Evolutionary conservation across 92 coral and sea anemone species (phyloP), one percentile per base, ranked within the genome.

Genomic region (Zoanthus sociatus): DNA sequence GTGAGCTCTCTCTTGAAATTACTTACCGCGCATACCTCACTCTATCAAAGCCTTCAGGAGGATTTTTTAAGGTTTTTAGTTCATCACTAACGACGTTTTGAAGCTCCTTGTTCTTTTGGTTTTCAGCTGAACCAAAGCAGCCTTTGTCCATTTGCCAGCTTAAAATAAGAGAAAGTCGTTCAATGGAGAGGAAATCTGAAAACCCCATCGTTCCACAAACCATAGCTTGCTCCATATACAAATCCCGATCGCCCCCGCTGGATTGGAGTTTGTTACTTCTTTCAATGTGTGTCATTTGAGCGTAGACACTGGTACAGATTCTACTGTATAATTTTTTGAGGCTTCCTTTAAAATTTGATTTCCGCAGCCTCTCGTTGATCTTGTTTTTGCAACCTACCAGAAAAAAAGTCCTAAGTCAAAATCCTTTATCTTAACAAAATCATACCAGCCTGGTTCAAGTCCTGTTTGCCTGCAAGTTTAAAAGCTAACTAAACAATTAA

Each of bases 201-300:
- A 88, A 94, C 2, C 98, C 98, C 94, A 94, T 91, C 46, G 93
- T 90, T 4, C 93, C 95, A 56, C 98, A 94, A 21, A 94, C 98
- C 98, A 94, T 94, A 18, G 94, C 98, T 72, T 94, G 98, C 71
- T 94, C 98, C 98, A 94, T 92, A 89, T 93, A 94, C 87, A 94
- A 78, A 60, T 94, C 98, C 67, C 91, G 81, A 7, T 89, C 82
- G 8, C 67, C 70, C 7, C n/a, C 9, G 42, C 50, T 55, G 76
- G 58, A 1, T 10, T 69, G 15, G 58, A 69, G 18, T 14, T 83
- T 76, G 8, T 17, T 12, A 51, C 70, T 71, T 69, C 82, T 86
- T 71, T 94, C 95, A 2, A 87, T 58, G 79, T 90, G 92, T n/a
- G 73, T 60, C 98, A 94, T 94, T 72, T 94, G 94, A n/a, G 98